Evolutionary conservation across 2,888 invertebrate genomes (phyloP).

Genomic region (Eulithis testata): DNA sequence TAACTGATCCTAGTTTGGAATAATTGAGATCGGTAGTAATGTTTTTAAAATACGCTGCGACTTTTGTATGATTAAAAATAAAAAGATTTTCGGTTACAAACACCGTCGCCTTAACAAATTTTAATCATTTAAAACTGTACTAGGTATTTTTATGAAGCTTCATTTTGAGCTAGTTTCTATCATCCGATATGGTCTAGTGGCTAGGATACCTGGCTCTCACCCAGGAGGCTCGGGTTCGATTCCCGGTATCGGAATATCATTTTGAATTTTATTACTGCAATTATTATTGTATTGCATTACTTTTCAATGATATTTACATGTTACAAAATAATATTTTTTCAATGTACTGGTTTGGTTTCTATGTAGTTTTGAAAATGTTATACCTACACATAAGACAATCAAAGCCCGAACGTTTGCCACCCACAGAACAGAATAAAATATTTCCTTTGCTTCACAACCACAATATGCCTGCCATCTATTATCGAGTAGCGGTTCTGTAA

Average conservation of each 20-base stretch:
- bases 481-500: slow-evolving; percentile 45
- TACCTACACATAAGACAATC: too few relatives aligned
- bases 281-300: too few relatives aligned
- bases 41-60: slow-evolving; percentile 7
- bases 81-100: slow-evolving; percentile 3
- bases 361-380: too few relatives aligned
- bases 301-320: background rate
- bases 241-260: slow-evolving; percentile 79
- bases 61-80: background rate
- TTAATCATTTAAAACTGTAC: background rate
- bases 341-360: too few relatives aligned
- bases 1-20: slow-evolving; percentile 19
- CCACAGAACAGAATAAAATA: too few relatives aligned
- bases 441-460: too few relatives aligned
- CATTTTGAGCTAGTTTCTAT: background rate
- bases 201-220: slow-evolving; percentile 90
- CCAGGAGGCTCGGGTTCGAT: slow-evolving; percentile 87
- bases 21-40: slow-evolving; percentile 1
- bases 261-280: slow-evolving; percentile 1
- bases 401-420: too few relatives aligned
- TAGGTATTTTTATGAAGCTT: background rate
- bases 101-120: slow-evolving; percentile 1
- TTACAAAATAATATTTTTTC: background rate
- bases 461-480: slow-evolving; percentile 56
- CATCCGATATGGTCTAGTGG: slow-evolving; percentile 86